These are phyloP conservation scores for Carlito syrichta DNA, from an alignment of 2,113 vertebrate species.

Conservation along the genomic window DNA sequence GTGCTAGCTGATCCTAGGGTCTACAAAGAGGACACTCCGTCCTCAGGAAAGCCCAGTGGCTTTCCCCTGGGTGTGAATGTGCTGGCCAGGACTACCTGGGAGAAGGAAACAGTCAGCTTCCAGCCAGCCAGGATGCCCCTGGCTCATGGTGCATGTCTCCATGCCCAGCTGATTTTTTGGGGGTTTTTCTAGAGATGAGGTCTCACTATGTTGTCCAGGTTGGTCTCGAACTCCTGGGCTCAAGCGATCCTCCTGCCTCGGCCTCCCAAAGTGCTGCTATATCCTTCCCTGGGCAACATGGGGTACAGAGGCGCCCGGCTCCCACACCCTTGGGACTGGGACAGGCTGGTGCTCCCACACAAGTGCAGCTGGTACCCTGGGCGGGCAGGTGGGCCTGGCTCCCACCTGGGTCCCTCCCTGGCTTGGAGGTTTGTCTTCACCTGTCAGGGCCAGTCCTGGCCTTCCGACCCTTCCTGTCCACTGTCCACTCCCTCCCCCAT, in stretches of 20 bases:
- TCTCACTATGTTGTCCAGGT: too few relatives aligned
- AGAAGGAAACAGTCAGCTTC: fast-evolving
- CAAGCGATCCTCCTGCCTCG: too few relatives aligned
- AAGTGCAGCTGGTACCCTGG: too few relatives aligned
- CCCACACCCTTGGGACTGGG: neutral
- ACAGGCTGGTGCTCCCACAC: fast-evolving
- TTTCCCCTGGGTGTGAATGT: fast-evolving
- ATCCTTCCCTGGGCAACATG: fast-evolving
- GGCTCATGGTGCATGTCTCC: too few relatives aligned
- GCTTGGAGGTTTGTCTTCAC: neutral
- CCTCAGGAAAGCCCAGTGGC: fast-evolving
- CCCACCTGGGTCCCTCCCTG: fast-evolving
- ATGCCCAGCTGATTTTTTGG: too few relatives aligned
- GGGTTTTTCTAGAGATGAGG: too few relatives aligned
- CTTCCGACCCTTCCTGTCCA: too few relatives aligned
- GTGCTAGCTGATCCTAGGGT: too few relatives aligned
- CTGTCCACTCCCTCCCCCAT: fast-evolving
- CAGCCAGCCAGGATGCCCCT: neutral
- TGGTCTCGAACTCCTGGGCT: too few relatives aligned
- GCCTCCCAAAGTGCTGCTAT: too few relatives aligned
- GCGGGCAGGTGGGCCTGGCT: neutral
- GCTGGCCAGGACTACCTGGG: neutral
- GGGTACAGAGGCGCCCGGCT: neutral
- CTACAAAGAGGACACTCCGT: fast-evolving
- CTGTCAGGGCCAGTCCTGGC: neutral